Evolutionary conservation across 2,797 vertebrate genomes (phyloP), one percentile per base, ranked within the genome.

Genomic region (Hippopotamyrus pictus): DNA sequence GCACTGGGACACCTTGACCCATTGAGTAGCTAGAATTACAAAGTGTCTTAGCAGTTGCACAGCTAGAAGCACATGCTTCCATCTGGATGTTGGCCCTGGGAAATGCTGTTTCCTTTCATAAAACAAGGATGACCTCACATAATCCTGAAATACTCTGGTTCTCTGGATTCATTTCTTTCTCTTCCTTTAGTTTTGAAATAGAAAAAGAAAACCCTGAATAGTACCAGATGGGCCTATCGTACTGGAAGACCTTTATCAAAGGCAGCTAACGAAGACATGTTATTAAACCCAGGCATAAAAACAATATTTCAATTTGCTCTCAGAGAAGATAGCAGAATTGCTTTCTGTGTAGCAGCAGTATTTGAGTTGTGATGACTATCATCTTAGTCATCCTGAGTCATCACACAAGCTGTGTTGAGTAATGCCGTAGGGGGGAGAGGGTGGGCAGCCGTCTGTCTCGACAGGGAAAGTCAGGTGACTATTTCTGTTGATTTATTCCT

Each of bases 21-120:
- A 53, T 17, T 2, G 54, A 87, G 53, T 87, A 54, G 86, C 86
- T 62, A 54, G 29, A 59, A 87, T 87, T 87, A 19, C 86, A 87
- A 87, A 57, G 54, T 57, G 51, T 44, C 29, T 87, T 7, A 62
- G 53, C 53, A n/a, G 86, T 54, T n/a, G 33, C 48, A 37, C 25
- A 33, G 84, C 2, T 86, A 17, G 48, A 12, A 17, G 50, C 50
- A 41, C 3, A 17, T 33, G 48, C 51, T 3, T 46, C 54, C 51
- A 41, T 41, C 51, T 57, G 8, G 8, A 57, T 50, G 48, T 22
- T 37, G 12, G 12, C 59, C 85, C 48, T 29, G 33, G 50, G 53
- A 87, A 57, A 87, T 59, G 29, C 19, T 46, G 41, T 46, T 82
- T 82, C 76, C 25, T 29, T 86, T 86, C 84, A 37, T 53, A 86